These are phyloP conservation scores for Hedychridium roseum DNA, from an alignment of 2,888 invertebrate species.

Conservation along the genomic window DNA sequence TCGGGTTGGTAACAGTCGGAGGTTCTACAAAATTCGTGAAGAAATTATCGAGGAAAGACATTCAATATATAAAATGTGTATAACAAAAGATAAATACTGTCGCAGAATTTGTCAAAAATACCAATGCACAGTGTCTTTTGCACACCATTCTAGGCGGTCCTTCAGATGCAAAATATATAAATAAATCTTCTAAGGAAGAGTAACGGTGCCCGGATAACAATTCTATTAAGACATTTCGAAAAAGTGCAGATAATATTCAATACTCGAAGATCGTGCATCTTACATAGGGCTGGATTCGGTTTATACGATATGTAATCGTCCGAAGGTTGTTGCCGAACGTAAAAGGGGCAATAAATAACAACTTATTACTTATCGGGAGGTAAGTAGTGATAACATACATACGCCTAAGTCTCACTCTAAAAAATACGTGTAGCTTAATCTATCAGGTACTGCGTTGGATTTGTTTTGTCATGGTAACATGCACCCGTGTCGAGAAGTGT, in stretches of 20 bases:
- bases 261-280: too few relatives aligned
- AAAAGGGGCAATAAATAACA: constrained; percentile 61
- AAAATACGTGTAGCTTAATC: constrained; percentile 63
- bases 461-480: constrained; percentile 64
- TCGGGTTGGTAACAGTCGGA: too few relatives aligned
- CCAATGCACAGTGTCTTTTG: too few relatives aligned
- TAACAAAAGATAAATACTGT: constrained; percentile 17
- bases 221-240: neutral
- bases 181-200: neutral
- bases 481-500: constrained; percentile 60
- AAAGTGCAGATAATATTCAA: constrained; percentile 17
- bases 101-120: constrained; percentile 20
- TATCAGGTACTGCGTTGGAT: constrained; percentile 64
- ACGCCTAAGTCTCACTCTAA: constrained; percentile 60
- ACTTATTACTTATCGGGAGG: constrained; percentile 59
- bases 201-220: neutral
- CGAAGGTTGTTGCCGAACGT: constrained; percentile 53
- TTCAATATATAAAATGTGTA: constrained; percentile 17
- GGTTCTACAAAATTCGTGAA: too few relatives aligned
- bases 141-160: too few relatives aligned
- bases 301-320: constrained; percentile 36
- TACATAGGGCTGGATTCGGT: too few relatives aligned
- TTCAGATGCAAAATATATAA: too few relatives aligned
- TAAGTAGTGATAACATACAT: constrained; percentile 62
- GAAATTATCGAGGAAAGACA: too few relatives aligned